Conservation (phyloP, 2,113 vertebrate species). For the Indri indri region DNA sequence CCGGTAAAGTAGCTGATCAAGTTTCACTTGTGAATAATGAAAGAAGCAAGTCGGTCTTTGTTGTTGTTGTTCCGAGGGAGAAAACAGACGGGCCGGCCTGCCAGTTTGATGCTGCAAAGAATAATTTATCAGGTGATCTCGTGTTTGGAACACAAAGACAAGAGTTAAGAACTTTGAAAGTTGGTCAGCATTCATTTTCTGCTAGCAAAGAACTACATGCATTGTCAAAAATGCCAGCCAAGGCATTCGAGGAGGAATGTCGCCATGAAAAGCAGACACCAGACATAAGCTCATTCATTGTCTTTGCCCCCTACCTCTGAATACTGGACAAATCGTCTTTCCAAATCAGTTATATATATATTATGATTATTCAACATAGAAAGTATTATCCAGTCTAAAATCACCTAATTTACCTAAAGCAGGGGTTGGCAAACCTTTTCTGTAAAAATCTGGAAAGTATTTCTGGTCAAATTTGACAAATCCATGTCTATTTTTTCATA, state of each 20-base stretch:
- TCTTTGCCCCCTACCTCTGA: background rate
- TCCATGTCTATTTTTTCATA: background rate
- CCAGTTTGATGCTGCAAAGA: background rate
- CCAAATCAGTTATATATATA: background rate
- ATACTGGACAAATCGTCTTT: background rate
- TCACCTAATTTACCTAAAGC: background rate
- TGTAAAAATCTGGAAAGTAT: background rate
- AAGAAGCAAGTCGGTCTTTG: background rate
- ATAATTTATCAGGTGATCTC: constrained; percentile 50
- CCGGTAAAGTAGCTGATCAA: background rate
- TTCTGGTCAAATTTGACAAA: background rate
- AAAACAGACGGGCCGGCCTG: background rate
- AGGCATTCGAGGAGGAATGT: background rate
- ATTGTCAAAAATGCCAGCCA: background rate
- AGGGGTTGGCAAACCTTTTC: background rate
- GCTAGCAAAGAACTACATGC: background rate
- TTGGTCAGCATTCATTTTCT: constrained; percentile 22
- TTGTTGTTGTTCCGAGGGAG: constrained; percentile 26
- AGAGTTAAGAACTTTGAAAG: constrained; percentile 24
- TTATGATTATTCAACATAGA: background rate
- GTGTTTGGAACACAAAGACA: constrained; percentile 24
- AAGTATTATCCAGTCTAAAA: background rate
- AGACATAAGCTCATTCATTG: constrained; percentile 8
- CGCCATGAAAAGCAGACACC: background rate
- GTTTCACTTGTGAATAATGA: constrained; percentile 19